Evolutionary conservation across 2,113 vertebrate genomes (phyloP).

Genomic region (Chinchilla lanigera): DNA sequence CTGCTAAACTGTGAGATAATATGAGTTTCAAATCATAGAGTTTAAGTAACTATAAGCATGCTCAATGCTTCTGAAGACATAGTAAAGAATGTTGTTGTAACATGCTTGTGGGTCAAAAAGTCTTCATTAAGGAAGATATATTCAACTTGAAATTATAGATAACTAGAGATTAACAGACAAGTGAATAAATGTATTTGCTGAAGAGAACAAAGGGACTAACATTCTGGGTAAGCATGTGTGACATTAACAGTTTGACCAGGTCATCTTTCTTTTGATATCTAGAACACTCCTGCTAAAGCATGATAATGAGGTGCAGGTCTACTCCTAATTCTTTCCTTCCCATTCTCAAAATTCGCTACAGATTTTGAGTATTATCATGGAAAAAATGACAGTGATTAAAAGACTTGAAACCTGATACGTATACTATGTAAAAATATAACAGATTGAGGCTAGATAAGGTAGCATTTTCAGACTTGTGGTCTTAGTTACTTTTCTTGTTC

Average conservation of each 20-base stretch:
- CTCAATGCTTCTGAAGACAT: neutral
- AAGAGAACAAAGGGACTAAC: neutral
- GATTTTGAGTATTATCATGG: neutral
- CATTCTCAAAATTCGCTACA: neutral
- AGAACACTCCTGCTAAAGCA: neutral
- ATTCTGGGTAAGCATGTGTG: neutral
- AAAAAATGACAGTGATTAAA: neutral
- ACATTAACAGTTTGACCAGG: neutral
- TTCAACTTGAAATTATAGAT: neutral
- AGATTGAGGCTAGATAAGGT: neutral
- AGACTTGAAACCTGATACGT: neutral
- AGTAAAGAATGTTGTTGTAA: neutral
- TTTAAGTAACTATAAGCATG: neutral
- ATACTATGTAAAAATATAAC: neutral
- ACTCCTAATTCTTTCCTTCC: neutral
- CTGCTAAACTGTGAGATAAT: neutral
- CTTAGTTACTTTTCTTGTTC: too few relatives aligned
- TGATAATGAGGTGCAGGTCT: neutral
- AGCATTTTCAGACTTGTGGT: too few relatives aligned
- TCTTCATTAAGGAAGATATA: neutral
- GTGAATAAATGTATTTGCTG: neutral
- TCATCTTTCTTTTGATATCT: neutral
- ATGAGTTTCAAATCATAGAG: neutral
- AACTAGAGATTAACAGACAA: neutral
- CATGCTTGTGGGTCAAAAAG: neutral